A percentile compares a stretch with the other conserved stretches of the same genome.
These are phyloP conservation scores for Rostratula benghalensis DNA, from an alignment of 2,113 vertebrate genomes.

Conservation along the genomic window DNA sequence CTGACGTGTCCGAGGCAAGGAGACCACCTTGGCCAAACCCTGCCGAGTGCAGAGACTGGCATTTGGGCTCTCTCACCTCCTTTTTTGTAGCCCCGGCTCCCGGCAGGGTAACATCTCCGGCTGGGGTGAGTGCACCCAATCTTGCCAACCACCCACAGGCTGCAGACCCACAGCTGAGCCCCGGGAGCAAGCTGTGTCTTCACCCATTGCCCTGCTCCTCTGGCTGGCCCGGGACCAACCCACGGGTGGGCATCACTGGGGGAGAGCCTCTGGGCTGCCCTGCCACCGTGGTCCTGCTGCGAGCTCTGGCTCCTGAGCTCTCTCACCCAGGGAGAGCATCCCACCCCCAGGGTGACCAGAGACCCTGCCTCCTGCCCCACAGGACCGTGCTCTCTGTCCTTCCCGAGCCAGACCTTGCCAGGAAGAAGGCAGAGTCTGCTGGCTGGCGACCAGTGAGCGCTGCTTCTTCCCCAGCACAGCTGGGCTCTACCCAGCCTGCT, in stretches of 20 bases:
- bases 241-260: neutral
- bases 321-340: neutral
- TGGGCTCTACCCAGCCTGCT: neutral
- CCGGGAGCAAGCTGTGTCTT: neutral
- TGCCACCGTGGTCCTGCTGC: fast-evolving
- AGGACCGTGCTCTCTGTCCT: neutral
- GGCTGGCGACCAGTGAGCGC: neutral
- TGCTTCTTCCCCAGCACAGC: neutral
- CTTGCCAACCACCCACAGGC: neutral
- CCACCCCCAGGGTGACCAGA: neutral
- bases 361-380: neutral
- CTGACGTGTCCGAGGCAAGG: neutral
- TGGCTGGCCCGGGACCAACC: neutral
- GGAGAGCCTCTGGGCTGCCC: neutral
- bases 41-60: too few species aligned
- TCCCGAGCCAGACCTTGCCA: neutral
- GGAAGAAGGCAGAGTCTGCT: neutral
- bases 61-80: neutral
- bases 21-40: neutral
- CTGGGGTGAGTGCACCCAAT: fast-evolving
- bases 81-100: neutral
- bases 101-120: neutral
- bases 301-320: neutral
- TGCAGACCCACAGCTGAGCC: neutral
- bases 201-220: neutral